Conservation (phyloP, 2,888 invertebrate genomes). For the Chesias legatella region DNA sequence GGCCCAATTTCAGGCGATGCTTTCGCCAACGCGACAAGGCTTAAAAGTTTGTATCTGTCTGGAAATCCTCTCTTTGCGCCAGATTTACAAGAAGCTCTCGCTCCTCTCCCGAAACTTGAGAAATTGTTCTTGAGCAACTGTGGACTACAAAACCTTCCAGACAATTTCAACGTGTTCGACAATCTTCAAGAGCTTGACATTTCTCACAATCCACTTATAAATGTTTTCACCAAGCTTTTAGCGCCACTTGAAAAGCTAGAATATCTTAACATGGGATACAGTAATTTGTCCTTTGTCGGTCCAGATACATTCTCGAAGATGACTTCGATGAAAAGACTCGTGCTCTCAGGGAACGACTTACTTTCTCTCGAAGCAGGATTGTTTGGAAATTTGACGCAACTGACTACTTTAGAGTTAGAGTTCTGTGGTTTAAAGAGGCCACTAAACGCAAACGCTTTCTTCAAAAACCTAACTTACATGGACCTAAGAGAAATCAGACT, state of each 20-base stretch:
- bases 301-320: constrained; percentile 85
- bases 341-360: constrained; percentile 85
- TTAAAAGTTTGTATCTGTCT: constrained; percentile 82
- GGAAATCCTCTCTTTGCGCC: constrained; percentile 85
- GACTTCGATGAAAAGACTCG: constrained; percentile 83
- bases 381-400: constrained; percentile 83
- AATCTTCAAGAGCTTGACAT: constrained; percentile 85
- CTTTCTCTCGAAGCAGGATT: constrained; percentile 83
- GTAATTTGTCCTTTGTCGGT: constrained; percentile 83
- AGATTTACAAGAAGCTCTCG: constrained; percentile 83
- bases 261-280: constrained; percentile 87
- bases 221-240: constrained; percentile 83
- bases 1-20: constrained; percentile 85
- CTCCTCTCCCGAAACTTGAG: constrained; percentile 83
- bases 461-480: constrained; percentile 82
- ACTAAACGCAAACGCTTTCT: constrained; percentile 83
- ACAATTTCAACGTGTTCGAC: constrained; percentile 83
- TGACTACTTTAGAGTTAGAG: constrained; percentile 84
- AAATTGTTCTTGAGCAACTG: constrained; percentile 85
- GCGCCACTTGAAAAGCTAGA: constrained; percentile 84
- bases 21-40: constrained; percentile 83
- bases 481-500: constrained; percentile 84
- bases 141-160: constrained; percentile 82
- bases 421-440: constrained; percentile 84
- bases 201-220: constrained; percentile 84